Evolutionary conservation across 2,888 invertebrate species (phyloP), one percentile per base, ranked within the genome.

Genomic region (Synergus japonicus): DNA sequence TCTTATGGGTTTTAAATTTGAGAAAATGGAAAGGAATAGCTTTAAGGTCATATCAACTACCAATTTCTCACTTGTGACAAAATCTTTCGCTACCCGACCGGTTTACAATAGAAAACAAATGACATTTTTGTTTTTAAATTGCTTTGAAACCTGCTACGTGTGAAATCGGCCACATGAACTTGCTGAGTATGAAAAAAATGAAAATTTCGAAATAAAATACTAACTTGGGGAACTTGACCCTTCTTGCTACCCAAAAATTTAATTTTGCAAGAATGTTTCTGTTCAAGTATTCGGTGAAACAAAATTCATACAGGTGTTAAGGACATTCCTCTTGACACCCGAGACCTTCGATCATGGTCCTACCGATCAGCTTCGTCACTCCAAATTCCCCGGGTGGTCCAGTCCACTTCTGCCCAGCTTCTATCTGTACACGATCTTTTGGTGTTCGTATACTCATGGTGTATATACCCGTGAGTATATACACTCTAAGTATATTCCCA

Each of bases 261-360:
- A 29, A 73, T 73, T 54, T 54, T 37, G 41, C 37, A 49, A 49
- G 49, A 73, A 73, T 73, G 73, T 49, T 73, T 73, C 73, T 54
- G 54, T 73, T 73, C 54, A 49, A 73, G 54, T 46, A 79, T 80
- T 80, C 76, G 67, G 69, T 77, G 79, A 46, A 76, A 73, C 49
- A 76, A 69, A 81, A 66, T 64, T 76, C 79, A 77, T 80, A 81
- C 82, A 83, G 81, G 83, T 83, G 83, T 83, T 78, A 83, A 81
- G 4, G 73, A 73, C 76, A 83, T 83, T 81, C 81, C 77, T 79
- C 76, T 79, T 60, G 82, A 81, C 82, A 83, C 82, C 80, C 78
- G 83, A 83, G 77, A 81, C 81, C 81, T 60, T 60, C 22, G 54
- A 73, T 73, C 54, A 73, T 54, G 73, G 73, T 73, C 54, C 54